phyloP scores from a whole-genome alignment of 2,113 vertebrate genomes.

The Hippocampus guttulatus region DNA sequence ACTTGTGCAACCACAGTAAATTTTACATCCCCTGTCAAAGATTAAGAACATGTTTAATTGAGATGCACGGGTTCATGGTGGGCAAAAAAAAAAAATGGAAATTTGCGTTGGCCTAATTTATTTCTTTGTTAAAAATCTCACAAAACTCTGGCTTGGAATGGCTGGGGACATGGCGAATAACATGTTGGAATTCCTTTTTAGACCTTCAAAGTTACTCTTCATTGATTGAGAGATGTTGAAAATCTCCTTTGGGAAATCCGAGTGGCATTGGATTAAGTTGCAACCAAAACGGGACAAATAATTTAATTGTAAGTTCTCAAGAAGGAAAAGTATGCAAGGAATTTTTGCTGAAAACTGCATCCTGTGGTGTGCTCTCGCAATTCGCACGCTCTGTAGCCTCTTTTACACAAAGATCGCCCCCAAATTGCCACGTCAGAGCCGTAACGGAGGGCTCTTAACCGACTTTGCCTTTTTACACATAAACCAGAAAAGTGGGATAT shows the following conservation, averaged over 20 bases:
- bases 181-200: background rate
- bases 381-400: background rate
- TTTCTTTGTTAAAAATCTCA: background rate
- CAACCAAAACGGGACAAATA: slow-evolving; percentile 39
- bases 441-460: background rate
- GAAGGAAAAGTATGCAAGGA: slow-evolving; percentile 43
- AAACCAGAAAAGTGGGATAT: background rate
- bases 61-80: no score
- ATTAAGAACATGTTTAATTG: no score
- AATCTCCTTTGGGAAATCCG: slow-evolving; percentile 14
- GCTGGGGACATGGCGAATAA: background rate
- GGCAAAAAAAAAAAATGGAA: no score
- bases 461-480: background rate
- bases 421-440: background rate
- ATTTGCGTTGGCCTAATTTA: background rate
- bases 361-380: slow-evolving; percentile 2
- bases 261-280: slow-evolving; percentile 20
- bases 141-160: background rate
- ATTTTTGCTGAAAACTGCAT: slow-evolving; percentile 40
- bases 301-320: slow-evolving; percentile 47
- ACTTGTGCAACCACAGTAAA: no score
- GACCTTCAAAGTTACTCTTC: background rate
- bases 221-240: slow-evolving; percentile 9
- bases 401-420: background rate
- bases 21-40: no score